These are phyloP conservation scores for Radopholus similis DNA, from an alignment of 1,140 invertebrate genomes.

Conservation along the genomic window DNA sequence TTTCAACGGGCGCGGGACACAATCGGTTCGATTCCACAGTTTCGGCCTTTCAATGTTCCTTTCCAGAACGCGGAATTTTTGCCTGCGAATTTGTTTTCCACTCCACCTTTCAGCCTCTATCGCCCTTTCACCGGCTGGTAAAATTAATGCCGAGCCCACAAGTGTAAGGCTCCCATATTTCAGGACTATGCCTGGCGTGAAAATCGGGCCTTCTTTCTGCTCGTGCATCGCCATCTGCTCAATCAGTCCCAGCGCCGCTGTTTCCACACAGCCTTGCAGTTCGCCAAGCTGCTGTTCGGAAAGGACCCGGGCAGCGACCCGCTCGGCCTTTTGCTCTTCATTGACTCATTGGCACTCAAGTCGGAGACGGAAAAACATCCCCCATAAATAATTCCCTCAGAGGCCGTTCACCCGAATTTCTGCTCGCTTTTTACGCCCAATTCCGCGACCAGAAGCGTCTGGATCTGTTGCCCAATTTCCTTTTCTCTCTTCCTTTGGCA, in stretches of 20 bases:
- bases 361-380: neutral
- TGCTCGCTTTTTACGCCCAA: constrained; percentile 13
- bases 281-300: constrained; percentile 38
- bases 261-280: constrained; percentile 37
- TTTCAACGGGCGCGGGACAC: constrained; percentile 27
- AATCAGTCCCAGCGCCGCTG: constrained; percentile 27
- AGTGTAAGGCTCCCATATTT: neutral
- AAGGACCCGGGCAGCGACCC: constrained; percentile 37
- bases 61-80: constrained; percentile 42
- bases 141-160: neutral
- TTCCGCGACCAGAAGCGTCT: constrained; percentile 34
- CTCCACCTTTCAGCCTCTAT: constrained; percentile 33
- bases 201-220: constrained; percentile 37
- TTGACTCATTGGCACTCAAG: constrained; percentile 41
- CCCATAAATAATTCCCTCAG: neutral
- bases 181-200: constrained; percentile 32
- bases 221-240: constrained; percentile 30
- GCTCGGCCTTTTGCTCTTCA: constrained; percentile 36
- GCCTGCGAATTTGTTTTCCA: constrained; percentile 35
- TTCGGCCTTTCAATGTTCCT: constrained; percentile 22
- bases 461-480: constrained; percentile 43
- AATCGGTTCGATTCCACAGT: constrained; percentile 27
- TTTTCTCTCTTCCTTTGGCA: constrained; percentile 38
- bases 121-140: constrained; percentile 26
- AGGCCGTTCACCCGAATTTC: constrained; percentile 12